Conservation (phyloP, 2,113 vertebrate genomes). For the Pachycephala philippinensis region DNA sequence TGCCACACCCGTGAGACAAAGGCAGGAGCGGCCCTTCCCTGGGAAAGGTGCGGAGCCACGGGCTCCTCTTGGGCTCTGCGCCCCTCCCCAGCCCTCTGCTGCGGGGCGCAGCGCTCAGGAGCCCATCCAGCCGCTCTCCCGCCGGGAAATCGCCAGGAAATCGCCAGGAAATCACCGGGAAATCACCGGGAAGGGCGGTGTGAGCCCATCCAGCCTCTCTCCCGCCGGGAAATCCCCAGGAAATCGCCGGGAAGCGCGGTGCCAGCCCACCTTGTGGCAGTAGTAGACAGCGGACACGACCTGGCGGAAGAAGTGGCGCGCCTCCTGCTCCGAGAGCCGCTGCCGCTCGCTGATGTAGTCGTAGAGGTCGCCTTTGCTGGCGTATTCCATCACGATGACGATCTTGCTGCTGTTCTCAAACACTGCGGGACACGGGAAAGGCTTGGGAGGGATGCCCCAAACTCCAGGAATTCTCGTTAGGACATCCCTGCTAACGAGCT, state of each 20-base stretch:
- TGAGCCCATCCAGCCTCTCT: too few species aligned
- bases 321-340: conserved; percentile 81
- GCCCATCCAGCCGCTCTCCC: accelerated
- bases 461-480: accelerated
- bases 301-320: conserved; percentile 91
- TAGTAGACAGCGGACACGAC: conserved; percentile 92
- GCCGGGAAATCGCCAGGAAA: accelerated
- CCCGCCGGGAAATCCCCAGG: too few species aligned
- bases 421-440: conserved; percentile 62
- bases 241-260: accelerated
- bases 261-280: conserved; percentile 84
- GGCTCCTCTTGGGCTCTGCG: too few species aligned
- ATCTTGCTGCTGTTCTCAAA: conserved; percentile 98
- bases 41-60: not conserved
- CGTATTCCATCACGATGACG: conserved; percentile 97
- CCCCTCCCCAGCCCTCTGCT: not conserved
- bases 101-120: accelerated
- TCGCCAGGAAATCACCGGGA: not conserved
- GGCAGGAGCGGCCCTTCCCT: not conserved
- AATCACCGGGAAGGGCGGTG: accelerated
- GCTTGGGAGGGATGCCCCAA: not conserved
- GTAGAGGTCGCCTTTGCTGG: conserved; percentile 91
- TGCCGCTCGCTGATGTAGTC: conserved; percentile 89
- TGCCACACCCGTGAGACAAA: not conserved
- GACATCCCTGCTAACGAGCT: accelerated